Evolutionary conservation across 2,113 vertebrate species (phyloP), one percentile per base, ranked within the genome.

Genomic region (Cardinalis cardinalis): DNA sequence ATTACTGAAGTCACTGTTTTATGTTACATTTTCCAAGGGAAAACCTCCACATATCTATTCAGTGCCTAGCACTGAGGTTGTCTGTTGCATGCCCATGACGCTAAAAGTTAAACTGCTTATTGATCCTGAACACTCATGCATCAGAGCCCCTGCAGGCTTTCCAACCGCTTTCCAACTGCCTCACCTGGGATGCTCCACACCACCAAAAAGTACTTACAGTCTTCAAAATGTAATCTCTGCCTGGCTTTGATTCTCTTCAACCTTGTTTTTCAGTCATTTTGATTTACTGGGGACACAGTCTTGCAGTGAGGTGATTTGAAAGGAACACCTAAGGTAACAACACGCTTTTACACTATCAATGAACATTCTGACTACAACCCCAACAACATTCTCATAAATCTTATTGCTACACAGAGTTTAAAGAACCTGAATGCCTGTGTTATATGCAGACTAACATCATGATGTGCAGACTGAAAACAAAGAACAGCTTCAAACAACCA

Each of bases 401-500:
- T 48, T 53, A 88, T 68, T 95, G 78, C 59, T 68, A 88, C 46
- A 68, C 2, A 23, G 64, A 70, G 84, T 21, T 90, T 84, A 73
- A 94, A 95, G 81, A 85, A 93, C 28, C 13, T 85, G 68, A 77
- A 79, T 66, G 61, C 65, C 63, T 75, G 32, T 83, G 49, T 75
- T 90, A 90, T 28, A 76, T 24, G 66, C 81, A 93, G 84, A 77
- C 83, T 64, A 78, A 82, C 25, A 92, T 80, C 29, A 82, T 44
- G 66, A 89, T 90, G 70, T 73, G 76, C 87, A 84, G 87, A 71
- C 80, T 75, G 72, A 84, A 94, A 94, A 94, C 72, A 93, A 95
- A 91, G 87, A 93, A 63, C 68, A 85, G 38, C 80, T 84, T 95
- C 85, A 91, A 96, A 94, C 74, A 92, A 66, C 87, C 53, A 48